Evolutionary conservation across 2,797 vertebrate species (phyloP).

Genomic region (Lacerta bilineata): DNA sequence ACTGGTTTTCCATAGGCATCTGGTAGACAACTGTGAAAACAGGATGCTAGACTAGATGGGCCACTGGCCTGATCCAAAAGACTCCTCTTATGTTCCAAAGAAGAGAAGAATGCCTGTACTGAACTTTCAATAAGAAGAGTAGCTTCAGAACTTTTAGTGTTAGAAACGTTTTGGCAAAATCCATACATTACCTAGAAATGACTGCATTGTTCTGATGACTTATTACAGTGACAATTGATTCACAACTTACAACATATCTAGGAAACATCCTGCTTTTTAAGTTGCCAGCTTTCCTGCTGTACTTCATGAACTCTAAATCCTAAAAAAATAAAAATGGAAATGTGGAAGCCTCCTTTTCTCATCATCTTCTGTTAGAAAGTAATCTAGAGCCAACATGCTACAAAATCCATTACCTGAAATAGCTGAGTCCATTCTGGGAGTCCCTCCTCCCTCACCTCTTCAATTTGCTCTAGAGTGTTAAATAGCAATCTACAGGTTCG

Average conservation of each 20-base stretch:
- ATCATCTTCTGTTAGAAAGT: conserved; percentile 43
- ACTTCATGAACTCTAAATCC: conserved; percentile 33
- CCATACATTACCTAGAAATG: conserved; percentile 87
- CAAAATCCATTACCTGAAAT: conserved; percentile 70
- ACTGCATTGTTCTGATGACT: conserved; percentile 82
- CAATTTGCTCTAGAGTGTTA: conserved; percentile 75
- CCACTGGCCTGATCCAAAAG: no score
- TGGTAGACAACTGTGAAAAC: no score
- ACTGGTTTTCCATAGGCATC: no score
- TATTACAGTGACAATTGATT: conserved; percentile 86
- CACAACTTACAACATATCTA: conserved; percentile 79
- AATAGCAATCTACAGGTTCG: conserved; percentile 75
- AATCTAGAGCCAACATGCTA: conserved; percentile 65
- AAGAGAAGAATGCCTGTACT: no score
- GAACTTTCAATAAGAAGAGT: no score
- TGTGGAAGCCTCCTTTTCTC: background rate
- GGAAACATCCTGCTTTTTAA: conserved; percentile 71
- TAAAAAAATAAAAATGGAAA: no score
- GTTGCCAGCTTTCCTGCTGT: conserved; percentile 51
- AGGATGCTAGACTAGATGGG: no score
- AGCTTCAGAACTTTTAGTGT: no score
- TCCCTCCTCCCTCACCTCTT: conserved; percentile 24
- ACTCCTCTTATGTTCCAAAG: no score
- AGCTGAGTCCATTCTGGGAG: conserved; percentile 51
- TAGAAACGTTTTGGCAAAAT: conserved; percentile 81